These are phyloP conservation scores for Halcyon leucocephala DNA, from an alignment of 2,797 vertebrate genomes.

Conservation along the genomic window DNA sequence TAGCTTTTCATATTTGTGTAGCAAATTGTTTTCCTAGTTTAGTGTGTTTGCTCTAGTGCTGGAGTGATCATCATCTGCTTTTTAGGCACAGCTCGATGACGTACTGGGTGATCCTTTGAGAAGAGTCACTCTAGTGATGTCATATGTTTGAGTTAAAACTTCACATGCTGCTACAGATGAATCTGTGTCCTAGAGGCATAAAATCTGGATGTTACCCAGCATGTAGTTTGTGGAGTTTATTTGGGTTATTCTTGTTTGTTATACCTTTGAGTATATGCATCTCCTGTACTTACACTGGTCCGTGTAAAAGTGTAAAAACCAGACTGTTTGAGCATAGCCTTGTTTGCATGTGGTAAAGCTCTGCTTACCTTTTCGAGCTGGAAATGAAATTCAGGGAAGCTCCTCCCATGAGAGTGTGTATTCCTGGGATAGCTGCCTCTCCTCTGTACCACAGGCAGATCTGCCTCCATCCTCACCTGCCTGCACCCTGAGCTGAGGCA, in stretches of 20 bases:
- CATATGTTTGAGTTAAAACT: background rate
- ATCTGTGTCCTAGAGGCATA: background rate
- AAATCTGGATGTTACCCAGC: background rate
- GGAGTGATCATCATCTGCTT: background rate
- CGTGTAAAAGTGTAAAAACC: background rate
- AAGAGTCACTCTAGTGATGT: background rate
- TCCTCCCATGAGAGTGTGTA: background rate
- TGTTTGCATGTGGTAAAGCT: background rate
- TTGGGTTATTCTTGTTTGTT: background rate
- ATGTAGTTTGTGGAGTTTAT: no score
- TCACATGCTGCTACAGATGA: background rate
- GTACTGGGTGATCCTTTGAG: background rate
- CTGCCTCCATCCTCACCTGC: background rate
- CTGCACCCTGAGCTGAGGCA: background rate
- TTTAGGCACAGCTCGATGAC: background rate
- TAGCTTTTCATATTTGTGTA: background rate
- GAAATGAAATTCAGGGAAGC: background rate
- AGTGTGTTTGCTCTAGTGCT: background rate
- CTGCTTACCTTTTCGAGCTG: background rate
- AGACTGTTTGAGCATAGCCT: background rate
- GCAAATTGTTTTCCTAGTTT: background rate
- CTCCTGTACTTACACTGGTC: background rate
- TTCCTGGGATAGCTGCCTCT: background rate
- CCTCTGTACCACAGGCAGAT: accelerated
- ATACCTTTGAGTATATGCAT: background rate